Conservation (phyloP, 2,888 invertebrate genomes). For the Dynastes maya region DNA sequence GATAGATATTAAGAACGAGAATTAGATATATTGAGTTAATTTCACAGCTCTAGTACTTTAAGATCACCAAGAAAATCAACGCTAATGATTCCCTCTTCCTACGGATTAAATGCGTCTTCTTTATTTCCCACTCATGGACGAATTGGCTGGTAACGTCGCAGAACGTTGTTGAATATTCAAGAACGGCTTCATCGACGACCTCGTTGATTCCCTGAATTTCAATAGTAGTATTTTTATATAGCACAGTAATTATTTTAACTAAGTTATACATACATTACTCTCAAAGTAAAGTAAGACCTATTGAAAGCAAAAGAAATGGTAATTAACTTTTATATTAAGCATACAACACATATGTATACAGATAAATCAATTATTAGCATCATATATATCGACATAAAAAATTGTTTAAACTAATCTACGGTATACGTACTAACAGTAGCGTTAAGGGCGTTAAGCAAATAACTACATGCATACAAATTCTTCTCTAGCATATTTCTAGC, state of each 20-base stretch:
- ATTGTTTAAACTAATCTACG: background rate
- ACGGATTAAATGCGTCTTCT: background rate
- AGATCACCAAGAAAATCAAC: slow-evolving; percentile 48
- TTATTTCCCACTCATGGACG: slow-evolving; percentile 74
- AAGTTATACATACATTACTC: slow-evolving; percentile 17
- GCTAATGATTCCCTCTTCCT: slow-evolving; percentile 23
- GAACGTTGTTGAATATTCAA: slow-evolving; percentile 86
- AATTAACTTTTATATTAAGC: slow-evolving; percentile 11
- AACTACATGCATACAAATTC: no score
- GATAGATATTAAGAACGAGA: slow-evolving; percentile 33
- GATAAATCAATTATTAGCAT: background rate
- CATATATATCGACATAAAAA: background rate
- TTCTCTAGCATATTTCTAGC: no score
- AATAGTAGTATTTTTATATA: slow-evolving; percentile 42
- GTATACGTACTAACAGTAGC: no score
- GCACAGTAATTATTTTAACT: slow-evolving; percentile 16
- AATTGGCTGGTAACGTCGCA: slow-evolving; percentile 90
- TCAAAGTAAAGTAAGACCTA: slow-evolving; percentile 30
- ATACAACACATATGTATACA: background rate
- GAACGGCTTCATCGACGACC: slow-evolving; percentile 83
- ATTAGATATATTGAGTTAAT: slow-evolving; percentile 50
- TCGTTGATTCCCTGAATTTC: slow-evolving; percentile 82
- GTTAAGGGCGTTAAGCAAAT: no score
- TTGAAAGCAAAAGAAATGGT: slow-evolving; percentile 9
- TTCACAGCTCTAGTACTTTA: slow-evolving; percentile 53